Evolutionary conservation across 2,797 vertebrate species (phyloP).

Genomic region (Chiroxiphia lanceolata): DNA sequence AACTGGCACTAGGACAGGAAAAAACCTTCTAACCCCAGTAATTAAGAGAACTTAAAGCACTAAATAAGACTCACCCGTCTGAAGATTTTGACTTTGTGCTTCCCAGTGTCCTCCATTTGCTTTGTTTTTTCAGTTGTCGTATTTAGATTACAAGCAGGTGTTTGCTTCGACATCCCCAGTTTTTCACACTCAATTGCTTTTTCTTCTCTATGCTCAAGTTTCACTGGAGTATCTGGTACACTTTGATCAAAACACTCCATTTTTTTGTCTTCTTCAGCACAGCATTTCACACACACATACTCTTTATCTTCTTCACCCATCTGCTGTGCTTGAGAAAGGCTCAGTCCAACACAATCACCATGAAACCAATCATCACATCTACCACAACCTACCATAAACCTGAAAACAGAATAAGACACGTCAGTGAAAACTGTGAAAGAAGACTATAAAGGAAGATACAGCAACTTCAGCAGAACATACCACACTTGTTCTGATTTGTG

Average conservation of each 20-base stretch:
- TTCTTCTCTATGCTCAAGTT: slow-evolving; percentile 77
- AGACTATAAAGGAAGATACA: neutral
- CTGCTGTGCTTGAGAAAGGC: slow-evolving; percentile 91
- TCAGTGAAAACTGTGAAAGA: neutral
- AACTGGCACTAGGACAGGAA: neutral
- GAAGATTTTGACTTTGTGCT: slow-evolving; percentile 85
- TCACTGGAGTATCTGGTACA: slow-evolving; percentile 66
- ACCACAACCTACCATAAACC: slow-evolving; percentile 98
- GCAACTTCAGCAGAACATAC: neutral
- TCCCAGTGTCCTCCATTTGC: slow-evolving; percentile 66
- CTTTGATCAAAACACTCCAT: slow-evolving; percentile 66
- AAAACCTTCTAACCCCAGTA: neutral
- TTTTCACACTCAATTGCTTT: slow-evolving; percentile 81
- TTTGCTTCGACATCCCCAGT: slow-evolving; percentile 72
- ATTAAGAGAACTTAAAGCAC: neutral
- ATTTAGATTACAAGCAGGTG: slow-evolving; percentile 65
- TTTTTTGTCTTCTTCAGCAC: slow-evolving; percentile 90
- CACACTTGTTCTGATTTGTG: neutral
- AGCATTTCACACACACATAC: slow-evolving; percentile 95
- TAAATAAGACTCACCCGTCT: slow-evolving; percentile 80
- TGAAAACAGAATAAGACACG: slow-evolving; percentile 38
- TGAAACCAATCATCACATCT: slow-evolving; percentile 99
- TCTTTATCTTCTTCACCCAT: slow-evolving; percentile 98
- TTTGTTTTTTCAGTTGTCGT: slow-evolving; percentile 65
- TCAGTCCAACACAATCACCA: slow-evolving; percentile 95